Evolutionary conservation across 2,888 invertebrate genomes (phyloP), one percentile per base, ranked within the genome.

Genomic region (Eulithis testata): DNA sequence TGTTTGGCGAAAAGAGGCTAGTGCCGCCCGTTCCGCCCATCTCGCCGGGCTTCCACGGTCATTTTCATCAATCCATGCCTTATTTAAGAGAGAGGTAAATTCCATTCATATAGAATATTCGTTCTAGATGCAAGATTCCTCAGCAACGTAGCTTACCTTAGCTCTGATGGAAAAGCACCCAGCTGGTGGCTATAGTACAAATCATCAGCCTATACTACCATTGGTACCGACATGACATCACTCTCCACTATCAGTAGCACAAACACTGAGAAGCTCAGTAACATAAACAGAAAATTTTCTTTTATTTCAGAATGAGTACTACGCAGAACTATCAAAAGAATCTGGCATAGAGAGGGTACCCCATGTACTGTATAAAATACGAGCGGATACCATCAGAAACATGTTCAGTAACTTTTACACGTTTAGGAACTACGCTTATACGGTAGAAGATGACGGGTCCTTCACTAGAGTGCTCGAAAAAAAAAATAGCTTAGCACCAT

Each of bases 321-420:
- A 91, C 73, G 89, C 79, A 0, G 83, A 76, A 0, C 70, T 93
- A 0, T 80, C 92, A 0, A 76, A 79, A 40, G 88, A 93, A 66
- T 87, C 92, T 0, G 91, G 92, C 0, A 92, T 90, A 65, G 82
- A 82, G 0, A 75, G 93, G 40, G 93, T 93, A 0, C 90, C 91
- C 0, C 90, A 90, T 0, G 93, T 92, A 0, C 81, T 93, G 83
- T 87, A 80, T 71, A 91, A 88, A 66, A 92, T 93, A n/a, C 85
- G 91, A 0, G 68, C 73, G 0, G 3, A 65, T 0, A 90, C 91
- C 68, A 85, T 68, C 0, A 70, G 76, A 40, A 86, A 87, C 0
- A 91, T 89, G 63, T 43, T 89, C 0, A 84, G 88, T 0, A 86
- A 87, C 67, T 73, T 91, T 1, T 88, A 89, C 68, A 89, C 90